phyloP scores from a whole-genome alignment of 2,888 invertebrate species.

The Dendrolimus houi region DNA sequence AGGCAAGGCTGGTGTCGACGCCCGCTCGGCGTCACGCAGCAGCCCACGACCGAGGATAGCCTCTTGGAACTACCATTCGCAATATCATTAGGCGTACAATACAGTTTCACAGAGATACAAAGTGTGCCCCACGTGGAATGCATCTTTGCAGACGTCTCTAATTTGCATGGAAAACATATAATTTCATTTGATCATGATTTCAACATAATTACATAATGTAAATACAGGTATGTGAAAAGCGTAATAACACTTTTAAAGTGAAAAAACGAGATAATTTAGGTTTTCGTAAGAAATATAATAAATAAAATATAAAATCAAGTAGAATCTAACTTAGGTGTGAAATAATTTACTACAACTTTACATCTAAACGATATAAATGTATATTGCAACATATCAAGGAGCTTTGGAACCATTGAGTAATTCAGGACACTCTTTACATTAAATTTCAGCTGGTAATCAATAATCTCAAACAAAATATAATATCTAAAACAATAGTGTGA shows the following conservation, averaged over 20 bases:
- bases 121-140: conserved; percentile 59
- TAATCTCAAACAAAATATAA: conserved; percentile 53
- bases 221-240: conserved; percentile 72
- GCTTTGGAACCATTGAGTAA: conserved; percentile 70
- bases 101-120: conserved; percentile 54
- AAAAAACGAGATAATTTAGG: conserved; percentile 65
- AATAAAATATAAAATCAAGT: conserved; percentile 69
- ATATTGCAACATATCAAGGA: conserved; percentile 73
- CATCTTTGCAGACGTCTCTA: conserved; percentile 57
- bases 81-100: conserved; percentile 55
- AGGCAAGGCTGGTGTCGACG: conserved; percentile 68
- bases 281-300: conserved; percentile 53
- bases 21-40: conserved; percentile 17
- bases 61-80: conserved; percentile 61
- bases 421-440: conserved; percentile 41
- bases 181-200: conserved; percentile 68
- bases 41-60: conserved; percentile 63
- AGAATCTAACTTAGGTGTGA: conserved; percentile 68
- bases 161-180: conserved; percentile 49
- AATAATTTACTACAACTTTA: conserved; percentile 74
- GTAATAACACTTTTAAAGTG: conserved; percentile 71
- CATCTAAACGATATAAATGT: conserved; percentile 64
- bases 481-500: conserved; percentile 55
- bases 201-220: conserved; percentile 48
- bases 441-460: conserved; percentile 47